A percentile compares a stretch with the other conserved stretches of the same genome.
phyloP scores from a whole-genome alignment of 2,797 vertebrate genomes.

The Gallinago stenura region DNA sequence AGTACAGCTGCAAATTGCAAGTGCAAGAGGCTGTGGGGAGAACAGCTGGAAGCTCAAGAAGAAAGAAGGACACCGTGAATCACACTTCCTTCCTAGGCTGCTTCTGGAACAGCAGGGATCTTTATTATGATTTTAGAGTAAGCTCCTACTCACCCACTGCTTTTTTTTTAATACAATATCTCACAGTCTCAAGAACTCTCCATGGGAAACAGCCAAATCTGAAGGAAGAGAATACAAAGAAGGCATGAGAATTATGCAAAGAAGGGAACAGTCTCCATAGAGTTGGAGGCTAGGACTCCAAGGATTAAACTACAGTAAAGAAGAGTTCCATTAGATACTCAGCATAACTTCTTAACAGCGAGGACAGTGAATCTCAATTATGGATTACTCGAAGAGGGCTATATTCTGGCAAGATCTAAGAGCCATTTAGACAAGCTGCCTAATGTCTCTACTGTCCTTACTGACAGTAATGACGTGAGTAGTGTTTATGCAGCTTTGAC shows the following conservation, averaged over 20 bases:
- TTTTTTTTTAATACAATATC: background rate
- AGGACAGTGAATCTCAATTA: background rate
- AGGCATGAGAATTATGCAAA: conserved; percentile 19
- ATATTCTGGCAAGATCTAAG: conserved; percentile 6
- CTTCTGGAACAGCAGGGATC: conserved; percentile 9
- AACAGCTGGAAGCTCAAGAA: conserved; percentile 33
- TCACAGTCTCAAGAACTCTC: background rate
- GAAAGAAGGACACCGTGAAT: background rate
- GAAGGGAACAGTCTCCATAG: background rate
- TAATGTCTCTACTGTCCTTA: too few relatives aligned
- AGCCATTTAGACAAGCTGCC: background rate
- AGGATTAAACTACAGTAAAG: background rate
- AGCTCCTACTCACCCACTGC: background rate
- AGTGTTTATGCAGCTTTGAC: conserved; percentile 9
- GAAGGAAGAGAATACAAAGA: background rate
- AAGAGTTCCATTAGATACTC: background rate
- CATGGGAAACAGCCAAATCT: background rate
- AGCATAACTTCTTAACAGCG: background rate
- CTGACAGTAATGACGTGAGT: conserved; percentile 18
- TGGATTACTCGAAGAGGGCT: background rate
- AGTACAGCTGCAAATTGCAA: background rate
- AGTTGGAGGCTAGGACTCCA: background rate
- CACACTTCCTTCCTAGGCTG: conserved; percentile 20
- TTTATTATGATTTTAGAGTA: background rate
- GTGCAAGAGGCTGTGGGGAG: background rate